phyloP scores from a whole-genome alignment of 2,888 invertebrate genomes.

The Xylocampa areola region DNA sequence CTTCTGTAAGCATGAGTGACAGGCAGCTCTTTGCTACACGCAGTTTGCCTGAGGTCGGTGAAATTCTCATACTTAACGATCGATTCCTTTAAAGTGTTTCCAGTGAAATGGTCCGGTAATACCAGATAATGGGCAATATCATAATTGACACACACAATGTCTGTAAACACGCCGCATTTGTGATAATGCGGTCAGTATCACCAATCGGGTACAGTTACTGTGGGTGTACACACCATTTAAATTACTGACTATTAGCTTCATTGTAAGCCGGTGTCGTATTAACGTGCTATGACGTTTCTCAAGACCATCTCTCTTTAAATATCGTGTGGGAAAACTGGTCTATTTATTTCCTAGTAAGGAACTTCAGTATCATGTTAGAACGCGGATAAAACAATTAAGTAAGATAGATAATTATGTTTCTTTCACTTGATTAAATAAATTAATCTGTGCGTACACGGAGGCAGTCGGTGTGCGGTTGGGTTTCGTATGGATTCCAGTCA shows the following conservation, averaged over 20 bases:
- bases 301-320: slow-evolving; percentile 36
- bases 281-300: slow-evolving; percentile 52
- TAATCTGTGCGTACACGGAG: slow-evolving; percentile 17
- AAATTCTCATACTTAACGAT: slow-evolving; percentile 69
- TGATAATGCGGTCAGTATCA: slow-evolving; percentile 59
- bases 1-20: slow-evolving; percentile 77
- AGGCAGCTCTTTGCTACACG: slow-evolving; percentile 63
- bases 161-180: slow-evolving; percentile 61
- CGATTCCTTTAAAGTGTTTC: slow-evolving; percentile 71
- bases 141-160: slow-evolving; percentile 69
- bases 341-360: slow-evolving; percentile 40
- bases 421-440: slow-evolving; percentile 49
- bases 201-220: slow-evolving; percentile 58
- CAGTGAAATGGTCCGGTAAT: slow-evolving; percentile 71
- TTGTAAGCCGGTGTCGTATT: slow-evolving; percentile 44
- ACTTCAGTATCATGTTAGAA: slow-evolving; percentile 47
- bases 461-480: slow-evolving; percentile 25
- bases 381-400: slow-evolving; percentile 46
- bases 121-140: slow-evolving; percentile 68
- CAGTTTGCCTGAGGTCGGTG: slow-evolving; percentile 66
- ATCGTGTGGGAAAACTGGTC: slow-evolving; percentile 52
- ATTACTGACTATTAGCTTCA: slow-evolving; percentile 55
- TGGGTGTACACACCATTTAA: slow-evolving; percentile 53
- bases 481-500: slow-evolving; percentile 49
- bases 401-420: slow-evolving; percentile 42